Base-by-base conservation (phyloP, 2,113 vertebrate genomes). In the Megaleporinus macrocephalus region DNA sequence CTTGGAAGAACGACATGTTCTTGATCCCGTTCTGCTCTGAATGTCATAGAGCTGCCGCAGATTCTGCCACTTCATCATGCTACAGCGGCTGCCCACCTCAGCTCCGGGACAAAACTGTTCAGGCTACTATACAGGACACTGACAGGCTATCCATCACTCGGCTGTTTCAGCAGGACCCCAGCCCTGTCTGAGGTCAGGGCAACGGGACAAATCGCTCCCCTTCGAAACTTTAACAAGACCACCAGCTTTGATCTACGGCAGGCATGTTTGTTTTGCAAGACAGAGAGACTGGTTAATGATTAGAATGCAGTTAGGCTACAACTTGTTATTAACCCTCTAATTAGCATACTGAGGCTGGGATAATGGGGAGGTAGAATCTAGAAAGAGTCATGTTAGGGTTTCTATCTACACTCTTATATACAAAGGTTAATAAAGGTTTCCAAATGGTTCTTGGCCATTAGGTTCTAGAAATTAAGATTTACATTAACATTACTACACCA, bases 101-200 rank as follows among this genome's bases (percentile, higher is more conserved):
- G 70, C 24, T 68, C 15, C 15, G 49, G 55, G 36, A 47, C 26
- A 81, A 55, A 82, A 69, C 78, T 75, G 1, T 41, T 57, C 24
- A 9, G 26, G 66, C 55, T 68, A 76, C 78, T 76, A 57, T 68
- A 55, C 41, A 76, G n/a, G 26, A 44, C 29, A 66, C 68, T 47
- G 66, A 61, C 77, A 80, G 68, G 66, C 71, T 59, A 73, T 86
- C 51, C 79, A 80, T 83, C 81, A 83, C 27, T 6, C 15, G 26
- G n/a, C 26, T 27, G 59, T 76, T 69, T 71, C 57, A 27, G 76
- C 63, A 33, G n/a, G 44, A 59, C 36, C 73, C 53, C 49, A 41
- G 4, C 1, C 33, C 53, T 69, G 51, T 69, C 76, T 83, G 59
- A 73, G n/a, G n/a, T n/a, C n/a, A 83, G 73, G 51, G 70, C 63